Conservation (phyloP, 2,113 vertebrate species). For the Psettodes erumei region DNA sequence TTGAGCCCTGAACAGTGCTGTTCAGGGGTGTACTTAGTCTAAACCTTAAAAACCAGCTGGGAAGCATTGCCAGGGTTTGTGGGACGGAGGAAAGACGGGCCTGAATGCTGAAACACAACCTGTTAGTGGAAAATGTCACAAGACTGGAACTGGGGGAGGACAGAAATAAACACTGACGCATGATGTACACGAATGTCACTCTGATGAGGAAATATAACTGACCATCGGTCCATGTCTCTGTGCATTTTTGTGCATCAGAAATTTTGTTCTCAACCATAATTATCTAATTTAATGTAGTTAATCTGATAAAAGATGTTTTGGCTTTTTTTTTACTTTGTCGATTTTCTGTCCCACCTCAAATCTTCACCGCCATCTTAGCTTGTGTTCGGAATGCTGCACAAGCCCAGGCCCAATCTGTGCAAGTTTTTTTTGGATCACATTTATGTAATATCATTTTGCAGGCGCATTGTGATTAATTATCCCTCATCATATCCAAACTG, state of each 20-base stretch:
- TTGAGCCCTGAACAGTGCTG: constrained; percentile 75
- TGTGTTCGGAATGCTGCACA: constrained; percentile 17
- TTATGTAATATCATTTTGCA: constrained; percentile 44
- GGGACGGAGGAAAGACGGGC: constrained; percentile 42
- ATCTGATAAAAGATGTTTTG: constrained; percentile 24
- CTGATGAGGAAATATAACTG: constrained; percentile 59
- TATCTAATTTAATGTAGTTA: constrained; percentile 44
- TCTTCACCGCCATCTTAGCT: constrained; percentile 1
- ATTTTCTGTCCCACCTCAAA: constrained; percentile 22
- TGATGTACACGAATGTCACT: constrained; percentile 32
- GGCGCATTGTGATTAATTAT: constrained; percentile 47
- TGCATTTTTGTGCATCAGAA: constrained; percentile 43
- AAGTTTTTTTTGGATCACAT: constrained; percentile 36
- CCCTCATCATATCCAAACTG: constrained; percentile 18
- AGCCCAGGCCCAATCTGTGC: constrained; percentile 21
- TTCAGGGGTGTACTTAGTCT: constrained; percentile 75
- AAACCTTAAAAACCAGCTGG: constrained; percentile 74
- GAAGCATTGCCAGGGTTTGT: constrained; percentile 66
- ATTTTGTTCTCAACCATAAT: constrained; percentile 47
- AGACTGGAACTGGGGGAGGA: constrained; percentile 84
- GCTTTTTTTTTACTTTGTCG: constrained; percentile 28
- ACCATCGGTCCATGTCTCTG: constrained; percentile 18
- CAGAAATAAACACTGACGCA: constrained; percentile 42
- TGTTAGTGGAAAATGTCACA: constrained; percentile 83
- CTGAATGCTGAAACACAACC: constrained; percentile 76